Percentiles rank a stretch among this genome's conserved stretches.
Conservation (phyloP, 2,888 invertebrate genomes). For the Doris montereyensis region DNA sequence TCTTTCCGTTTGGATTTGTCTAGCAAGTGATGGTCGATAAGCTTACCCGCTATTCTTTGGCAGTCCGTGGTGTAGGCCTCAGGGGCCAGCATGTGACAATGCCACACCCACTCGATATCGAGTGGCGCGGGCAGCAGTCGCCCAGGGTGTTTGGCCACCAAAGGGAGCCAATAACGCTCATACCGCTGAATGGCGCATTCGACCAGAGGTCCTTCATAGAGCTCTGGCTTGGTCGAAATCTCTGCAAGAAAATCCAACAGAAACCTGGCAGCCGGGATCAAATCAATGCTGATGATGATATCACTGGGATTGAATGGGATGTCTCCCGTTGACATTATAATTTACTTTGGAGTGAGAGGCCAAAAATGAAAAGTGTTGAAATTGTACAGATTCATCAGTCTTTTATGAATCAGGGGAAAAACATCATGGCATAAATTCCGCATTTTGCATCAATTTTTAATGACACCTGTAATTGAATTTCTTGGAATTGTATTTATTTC, state of each 20-base stretch:
- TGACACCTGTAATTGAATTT: no score
- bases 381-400: no score
- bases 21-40: constrained; percentile 73
- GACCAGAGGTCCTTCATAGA: constrained; percentile 68
- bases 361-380: no score
- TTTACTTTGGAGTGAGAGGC: no score
- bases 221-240: constrained; percentile 54
- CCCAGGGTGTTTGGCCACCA: constrained; percentile 67
- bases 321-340: no score
- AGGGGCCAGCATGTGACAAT: constrained; percentile 72
- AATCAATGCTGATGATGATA: constrained; percentile 44
- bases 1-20: constrained; percentile 61
- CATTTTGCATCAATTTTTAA: no score
- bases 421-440: no score
- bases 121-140: constrained; percentile 73
- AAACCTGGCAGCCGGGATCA: constrained; percentile 49
- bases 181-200: constrained; percentile 74
- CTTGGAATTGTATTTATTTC: no score
- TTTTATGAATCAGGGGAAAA: no score
- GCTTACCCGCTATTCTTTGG: constrained; percentile 56
- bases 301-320: constrained; percentile 27
- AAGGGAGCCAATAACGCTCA: constrained; percentile 74
- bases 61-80: constrained; percentile 66
- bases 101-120: constrained; percentile 75
- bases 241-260: constrained; percentile 61